Percentiles rank a stretch among this genome's conserved stretches.
Evolutionary conservation across 2,113 vertebrate genomes (phyloP).

Genomic region (Lepus timidus): DNA sequence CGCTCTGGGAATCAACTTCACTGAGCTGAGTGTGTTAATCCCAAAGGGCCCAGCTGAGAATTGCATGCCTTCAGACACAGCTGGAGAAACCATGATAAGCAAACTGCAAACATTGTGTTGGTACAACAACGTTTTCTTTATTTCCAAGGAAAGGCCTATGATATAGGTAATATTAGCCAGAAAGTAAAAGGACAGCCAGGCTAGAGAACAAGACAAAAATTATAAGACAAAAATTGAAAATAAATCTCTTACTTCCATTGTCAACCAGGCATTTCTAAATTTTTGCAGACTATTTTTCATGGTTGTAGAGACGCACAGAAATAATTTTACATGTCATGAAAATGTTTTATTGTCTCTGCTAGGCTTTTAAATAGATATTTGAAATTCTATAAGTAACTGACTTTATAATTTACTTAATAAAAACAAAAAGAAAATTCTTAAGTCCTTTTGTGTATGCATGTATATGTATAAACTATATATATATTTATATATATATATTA

Average conservation of each 20-base stretch:
- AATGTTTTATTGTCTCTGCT: not conserved
- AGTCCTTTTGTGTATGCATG: not conserved
- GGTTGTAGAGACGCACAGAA: not conserved
- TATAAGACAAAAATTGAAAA: not conserved
- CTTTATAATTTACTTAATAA: conserved; percentile 66
- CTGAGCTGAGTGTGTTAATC: not conserved
- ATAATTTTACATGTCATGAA: not conserved
- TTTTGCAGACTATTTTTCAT: not conserved
- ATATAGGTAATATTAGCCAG: not conserved
- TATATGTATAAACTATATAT: not conserved
- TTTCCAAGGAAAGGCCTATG: not conserved
- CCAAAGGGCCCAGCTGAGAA: not conserved
- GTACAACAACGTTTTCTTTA: not conserved
- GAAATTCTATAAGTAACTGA: conserved; percentile 35
- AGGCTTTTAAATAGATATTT: not conserved
- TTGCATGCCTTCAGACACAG: not conserved
- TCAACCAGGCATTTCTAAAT: not conserved
- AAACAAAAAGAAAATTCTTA: conserved; percentile 61
- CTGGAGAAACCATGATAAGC: not conserved
- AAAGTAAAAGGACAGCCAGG: not conserved
- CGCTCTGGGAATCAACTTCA: not conserved
- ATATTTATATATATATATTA: no score
- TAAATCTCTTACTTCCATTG: not conserved
- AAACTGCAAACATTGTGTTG: not conserved
- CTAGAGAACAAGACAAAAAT: not conserved